Percentiles rank a stretch among this genome's conserved stretches.
phyloP scores from a whole-genome alignment of 2,888 invertebrate species.

The Aphelenchoides bicaudatus region DNA sequence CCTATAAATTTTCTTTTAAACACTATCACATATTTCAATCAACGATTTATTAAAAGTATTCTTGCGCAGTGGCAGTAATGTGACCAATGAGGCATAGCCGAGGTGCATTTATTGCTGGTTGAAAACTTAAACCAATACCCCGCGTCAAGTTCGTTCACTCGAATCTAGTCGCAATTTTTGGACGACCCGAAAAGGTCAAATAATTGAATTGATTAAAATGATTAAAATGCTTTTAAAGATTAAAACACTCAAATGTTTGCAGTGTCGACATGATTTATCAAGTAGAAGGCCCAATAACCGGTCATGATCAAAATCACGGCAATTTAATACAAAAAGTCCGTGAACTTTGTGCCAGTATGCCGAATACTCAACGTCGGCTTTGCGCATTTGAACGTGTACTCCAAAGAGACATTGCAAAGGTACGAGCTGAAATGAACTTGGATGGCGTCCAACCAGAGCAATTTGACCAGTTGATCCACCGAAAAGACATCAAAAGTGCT shows the following conservation, averaged over 20 bases:
- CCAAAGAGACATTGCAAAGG: slow-evolving; percentile 45
- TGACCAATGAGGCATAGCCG: slow-evolving; percentile 53
- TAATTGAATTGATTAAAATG: too few relatives aligned
- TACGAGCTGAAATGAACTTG: slow-evolving; percentile 49
- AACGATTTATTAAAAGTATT: too few relatives aligned
- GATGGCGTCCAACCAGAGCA: slow-evolving; percentile 32
- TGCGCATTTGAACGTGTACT: slow-evolving; percentile 48
- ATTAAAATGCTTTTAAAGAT: background rate
- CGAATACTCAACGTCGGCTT: slow-evolving; percentile 33
- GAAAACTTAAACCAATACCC: too few relatives aligned
- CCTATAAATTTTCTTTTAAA: too few relatives aligned
- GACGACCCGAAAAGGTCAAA: too few relatives aligned
- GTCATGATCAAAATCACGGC: slow-evolving; percentile 43
- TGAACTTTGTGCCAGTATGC: slow-evolving; percentile 28
- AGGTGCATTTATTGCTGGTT: slow-evolving; percentile 57
- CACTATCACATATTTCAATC: too few relatives aligned
- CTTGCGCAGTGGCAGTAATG: too few relatives aligned
- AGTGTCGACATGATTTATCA: slow-evolving; percentile 52
- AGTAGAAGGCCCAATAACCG: slow-evolving; percentile 47
- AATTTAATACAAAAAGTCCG: slow-evolving; percentile 44
- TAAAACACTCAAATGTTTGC: slow-evolving; percentile 21
- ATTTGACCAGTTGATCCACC: slow-evolving; percentile 30
- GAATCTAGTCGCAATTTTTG: too few relatives aligned
- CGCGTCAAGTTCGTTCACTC: too few relatives aligned
- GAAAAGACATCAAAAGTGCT: slow-evolving; percentile 24